Percentiles rank a stretch among this genome's conserved stretches.
phyloP scores from a whole-genome alignment of 2,888 invertebrate genomes.

The Minunthozetes semirufus region DNA sequence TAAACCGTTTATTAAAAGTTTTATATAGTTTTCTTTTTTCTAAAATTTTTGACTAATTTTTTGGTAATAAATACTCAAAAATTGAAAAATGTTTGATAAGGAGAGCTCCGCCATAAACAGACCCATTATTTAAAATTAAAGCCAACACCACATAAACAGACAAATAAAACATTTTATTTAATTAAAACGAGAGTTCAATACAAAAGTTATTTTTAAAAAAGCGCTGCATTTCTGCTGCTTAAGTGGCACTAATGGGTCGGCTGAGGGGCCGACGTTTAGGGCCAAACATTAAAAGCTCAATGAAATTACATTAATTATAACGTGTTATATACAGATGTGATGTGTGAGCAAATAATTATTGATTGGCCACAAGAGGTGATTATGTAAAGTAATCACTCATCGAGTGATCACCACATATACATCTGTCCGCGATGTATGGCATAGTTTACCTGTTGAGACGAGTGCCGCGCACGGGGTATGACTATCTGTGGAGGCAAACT shows the following conservation, averaged over 20 bases:
- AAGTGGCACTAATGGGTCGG: slow-evolving; percentile 28
- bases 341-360: slow-evolving; percentile 34
- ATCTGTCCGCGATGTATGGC: slow-evolving; percentile 43
- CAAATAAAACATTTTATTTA: slow-evolving; percentile 27
- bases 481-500: slow-evolving; percentile 39
- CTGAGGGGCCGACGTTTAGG: slow-evolving; percentile 9
- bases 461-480: slow-evolving; percentile 39
- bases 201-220: slow-evolving; percentile 20
- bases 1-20: background rate
- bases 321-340: slow-evolving; percentile 29
- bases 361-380: slow-evolving; percentile 25
- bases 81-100: too few species aligned
- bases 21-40: background rate
- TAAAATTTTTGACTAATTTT: background rate
- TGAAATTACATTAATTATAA: slow-evolving; percentile 24
- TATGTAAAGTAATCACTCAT: background rate
- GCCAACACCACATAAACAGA: slow-evolving; percentile 23
- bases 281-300: slow-evolving; percentile 32
- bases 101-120: background rate
- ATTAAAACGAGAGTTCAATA: slow-evolving; percentile 21
- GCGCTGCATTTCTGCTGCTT: slow-evolving; percentile 30
- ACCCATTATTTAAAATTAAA: background rate
- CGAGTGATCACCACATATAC: slow-evolving; percentile 41
- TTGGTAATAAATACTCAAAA: too few species aligned
- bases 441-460: slow-evolving; percentile 42